Conservation (phyloP, 1,140 invertebrate species). For the Euschistus heros region DNA sequence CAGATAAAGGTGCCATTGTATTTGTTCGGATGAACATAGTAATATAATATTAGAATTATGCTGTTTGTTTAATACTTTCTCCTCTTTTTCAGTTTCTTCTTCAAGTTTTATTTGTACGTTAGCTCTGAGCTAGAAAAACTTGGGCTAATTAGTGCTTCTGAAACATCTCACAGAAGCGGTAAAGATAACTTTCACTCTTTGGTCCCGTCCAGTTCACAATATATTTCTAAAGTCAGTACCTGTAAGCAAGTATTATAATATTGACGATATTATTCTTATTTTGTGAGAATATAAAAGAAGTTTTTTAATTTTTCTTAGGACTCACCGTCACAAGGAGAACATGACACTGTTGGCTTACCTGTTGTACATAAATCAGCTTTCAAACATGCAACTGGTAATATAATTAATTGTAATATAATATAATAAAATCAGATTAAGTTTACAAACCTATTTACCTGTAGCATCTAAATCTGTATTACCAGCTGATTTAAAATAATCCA, state of each 20-base stretch:
- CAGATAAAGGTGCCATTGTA: no score
- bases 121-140: slow-evolving; percentile 38
- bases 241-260: slow-evolving; percentile 15
- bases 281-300: background rate
- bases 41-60: no score
- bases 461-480: no score
- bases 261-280: slow-evolving; percentile 23
- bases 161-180: slow-evolving; percentile 36
- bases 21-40: no score
- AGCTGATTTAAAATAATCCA: no score
- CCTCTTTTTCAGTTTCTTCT: slow-evolving; percentile 59
- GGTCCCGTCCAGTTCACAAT: slow-evolving; percentile 63
- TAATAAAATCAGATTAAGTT: no score
- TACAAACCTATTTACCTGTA: no score
- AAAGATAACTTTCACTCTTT: slow-evolving; percentile 50
- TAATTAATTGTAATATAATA: background rate
- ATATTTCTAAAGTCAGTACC: slow-evolving; percentile 46
- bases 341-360: slow-evolving; percentile 72
- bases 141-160: slow-evolving; percentile 10
- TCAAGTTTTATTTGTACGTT: slow-evolving; percentile 75
- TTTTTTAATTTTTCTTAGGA: slow-evolving; percentile 35
- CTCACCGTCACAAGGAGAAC: slow-evolving; percentile 44
- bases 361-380: slow-evolving; percentile 69
- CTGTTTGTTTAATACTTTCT: background rate
- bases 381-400: slow-evolving; percentile 63